A percentile compares a stretch with the other conserved stretches of the same genome.
Evolutionary conservation across 2,113 vertebrate genomes (phyloP).

Genomic region (Centrocercus urophasianus): DNA sequence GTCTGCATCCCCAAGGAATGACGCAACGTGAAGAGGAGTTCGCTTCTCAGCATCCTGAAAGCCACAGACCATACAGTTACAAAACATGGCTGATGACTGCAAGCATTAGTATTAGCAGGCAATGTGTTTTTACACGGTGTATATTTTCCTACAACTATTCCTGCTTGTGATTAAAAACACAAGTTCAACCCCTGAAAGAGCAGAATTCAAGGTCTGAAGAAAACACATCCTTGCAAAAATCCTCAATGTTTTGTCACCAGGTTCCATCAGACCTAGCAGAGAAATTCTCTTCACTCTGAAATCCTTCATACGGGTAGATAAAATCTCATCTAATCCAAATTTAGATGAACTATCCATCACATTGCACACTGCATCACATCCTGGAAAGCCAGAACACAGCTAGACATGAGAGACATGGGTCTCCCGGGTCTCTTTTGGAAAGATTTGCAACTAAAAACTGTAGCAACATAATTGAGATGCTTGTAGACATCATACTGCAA

Average conservation of each 20-base stretch:
- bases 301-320: neutral
- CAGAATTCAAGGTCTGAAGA: neutral
- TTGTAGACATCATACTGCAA: neutral
- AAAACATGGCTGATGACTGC: neutral
- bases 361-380: neutral
- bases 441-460: neutral
- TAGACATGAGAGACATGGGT: neutral
- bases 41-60: conserved; percentile 93
- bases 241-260: neutral
- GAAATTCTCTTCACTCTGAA: neutral
- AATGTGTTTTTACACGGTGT: neutral
- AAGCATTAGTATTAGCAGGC: neutral
- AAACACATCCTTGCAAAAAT: neutral
- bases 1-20: conserved; percentile 94
- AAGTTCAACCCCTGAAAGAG: neutral
- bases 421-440: neutral
- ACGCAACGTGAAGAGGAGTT: conserved; percentile 92
- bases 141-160: neutral
- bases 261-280: neutral
- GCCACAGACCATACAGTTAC: neutral
- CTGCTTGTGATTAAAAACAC: neutral
- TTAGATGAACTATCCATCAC: neutral
- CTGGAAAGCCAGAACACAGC: neutral
- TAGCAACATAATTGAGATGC: neutral
- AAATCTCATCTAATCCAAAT: neutral